phyloP scores from a whole-genome alignment of 1,140 invertebrate species.

The Halesus radiatus region DNA sequence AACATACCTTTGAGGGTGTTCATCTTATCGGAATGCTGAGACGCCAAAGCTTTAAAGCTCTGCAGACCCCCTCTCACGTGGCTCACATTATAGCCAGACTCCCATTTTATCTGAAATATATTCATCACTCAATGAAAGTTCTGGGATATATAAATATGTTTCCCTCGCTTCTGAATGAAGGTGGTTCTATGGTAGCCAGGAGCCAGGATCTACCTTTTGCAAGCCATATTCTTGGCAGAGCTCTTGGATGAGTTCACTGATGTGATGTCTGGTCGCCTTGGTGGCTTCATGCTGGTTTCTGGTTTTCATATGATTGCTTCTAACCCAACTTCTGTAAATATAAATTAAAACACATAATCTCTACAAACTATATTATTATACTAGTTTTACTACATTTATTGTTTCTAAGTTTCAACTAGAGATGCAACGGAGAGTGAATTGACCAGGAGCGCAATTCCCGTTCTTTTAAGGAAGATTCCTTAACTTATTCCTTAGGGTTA shows the following conservation, averaged over 20 bases:
- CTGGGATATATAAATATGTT: no score
- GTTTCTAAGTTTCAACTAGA: no score
- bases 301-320: conserved; percentile 74
- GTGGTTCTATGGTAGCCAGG: no score
- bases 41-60: conserved; percentile 79
- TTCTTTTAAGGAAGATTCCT: no score
- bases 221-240: conserved; percentile 71
- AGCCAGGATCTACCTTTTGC: conserved; percentile 66
- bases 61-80: conserved; percentile 88
- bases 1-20: conserved; percentile 72
- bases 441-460: no score
- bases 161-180: no score
- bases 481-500: no score
- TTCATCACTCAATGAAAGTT: no score
- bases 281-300: conserved; percentile 72
- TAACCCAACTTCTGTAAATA: conserved; percentile 72
- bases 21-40: conserved; percentile 81
- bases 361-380: no score
- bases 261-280: conserved; percentile 75
- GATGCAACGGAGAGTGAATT: no score
- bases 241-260: conserved; percentile 70
- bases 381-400: no score
- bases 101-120: conserved; percentile 69
- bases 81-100: conserved; percentile 90
- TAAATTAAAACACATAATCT: not conserved